Evolutionary conservation across 30 jellyfish, hydroid and myxozoan genomes (phyloP), one percentile per base, ranked within the genome.

Genomic region (Rhopilema esculentum): DNA sequence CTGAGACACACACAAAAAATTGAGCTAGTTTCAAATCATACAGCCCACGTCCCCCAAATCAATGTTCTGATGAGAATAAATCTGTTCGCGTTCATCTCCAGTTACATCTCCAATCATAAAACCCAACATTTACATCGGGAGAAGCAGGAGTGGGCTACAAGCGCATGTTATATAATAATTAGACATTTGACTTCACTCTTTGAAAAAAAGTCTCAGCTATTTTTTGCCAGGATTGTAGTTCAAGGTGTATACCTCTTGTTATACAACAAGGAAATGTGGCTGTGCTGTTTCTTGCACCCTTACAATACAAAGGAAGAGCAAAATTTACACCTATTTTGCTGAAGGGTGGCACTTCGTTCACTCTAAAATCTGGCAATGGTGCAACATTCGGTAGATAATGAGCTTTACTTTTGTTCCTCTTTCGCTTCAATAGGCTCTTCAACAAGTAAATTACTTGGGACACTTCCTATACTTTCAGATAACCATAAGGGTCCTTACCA

Each of bases 401-500:
- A n/a, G n/a, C n/a, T n/a, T 71, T 28, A 68, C 86, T 83, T 83
- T 50, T 87, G 69, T 72, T 83, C 92, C 25, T 32, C 79, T 62
- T 19, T 69, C 79, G 49, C 87, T 40, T 68, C 86, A 48, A 15
- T 29, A 21, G 92, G 28, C 32, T 69, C 86, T 25, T 70, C 85
- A 22, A 31, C 68, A 22, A 16, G 86, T 16, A 70, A 69, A 19
- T 22, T 71, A 19, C 51, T 86, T 18, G 95, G 90, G 92, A 92
- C 75, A 28, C 48, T 17, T 12, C 64, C 83, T 48, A 25, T 31
- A 19, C 70, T 87, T 25, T 57, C 49, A n/a, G 19, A 19, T 28
- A 82, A 23, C 91, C 88, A 65, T 26, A 17, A 28, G 16, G 89
- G 91, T 40, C 95, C 95, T 75, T 86, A 76, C 91, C 95, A 86